A percentile compares a stretch with the other conserved stretches of the same genome.
phyloP scores from a whole-genome alignment of 1,140 invertebrate species.

The Lasioglossum baleicum region DNA sequence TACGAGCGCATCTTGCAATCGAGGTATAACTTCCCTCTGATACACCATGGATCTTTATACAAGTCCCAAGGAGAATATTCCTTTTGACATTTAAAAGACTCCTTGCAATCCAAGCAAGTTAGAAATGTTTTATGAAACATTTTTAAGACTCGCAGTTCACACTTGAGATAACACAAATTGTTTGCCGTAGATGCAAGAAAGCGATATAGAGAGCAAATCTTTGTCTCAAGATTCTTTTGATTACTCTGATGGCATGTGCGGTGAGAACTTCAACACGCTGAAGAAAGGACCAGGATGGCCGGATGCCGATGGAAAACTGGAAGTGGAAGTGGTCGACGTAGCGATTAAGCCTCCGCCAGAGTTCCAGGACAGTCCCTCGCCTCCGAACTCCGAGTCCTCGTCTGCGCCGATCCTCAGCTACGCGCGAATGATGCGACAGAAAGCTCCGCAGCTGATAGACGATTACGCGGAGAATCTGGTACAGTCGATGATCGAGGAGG shows the following conservation, averaged over 20 bases:
- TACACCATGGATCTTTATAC: too few species aligned
- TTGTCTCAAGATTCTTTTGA: conserved; percentile 85
- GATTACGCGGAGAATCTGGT: conserved; percentile 72
- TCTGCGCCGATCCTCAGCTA: conserved; percentile 71
- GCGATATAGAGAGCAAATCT: conserved; percentile 84
- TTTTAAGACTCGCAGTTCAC: neutral
- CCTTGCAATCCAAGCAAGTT: too few species aligned
- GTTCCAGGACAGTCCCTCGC: conserved; percentile 85
- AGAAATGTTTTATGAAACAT: too few species aligned
- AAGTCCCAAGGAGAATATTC: too few species aligned
- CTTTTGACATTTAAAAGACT: too few species aligned
- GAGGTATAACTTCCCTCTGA: conserved; percentile 65
- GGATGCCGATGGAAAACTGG: conserved; percentile 75
- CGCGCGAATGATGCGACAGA: conserved; percentile 57
- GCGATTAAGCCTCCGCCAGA: conserved; percentile 89
- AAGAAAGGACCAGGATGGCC: conserved; percentile 87
- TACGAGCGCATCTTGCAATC: conserved; percentile 77
- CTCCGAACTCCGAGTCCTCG: conserved; percentile 73
- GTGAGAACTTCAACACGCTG: conserved; percentile 89
- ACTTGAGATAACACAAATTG: neutral
- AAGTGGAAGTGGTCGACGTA: conserved; percentile 76
- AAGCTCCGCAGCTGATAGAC: conserved; percentile 68
- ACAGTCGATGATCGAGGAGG: conserved; percentile 73
- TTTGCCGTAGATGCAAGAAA: conserved; percentile 82
- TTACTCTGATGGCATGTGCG: conserved; percentile 86